A percentile compares a stretch with the other conserved stretches of the same genome.
Conservation (phyloP, 2,797 vertebrate species). For the Stomatorhinus walkeri region DNA sequence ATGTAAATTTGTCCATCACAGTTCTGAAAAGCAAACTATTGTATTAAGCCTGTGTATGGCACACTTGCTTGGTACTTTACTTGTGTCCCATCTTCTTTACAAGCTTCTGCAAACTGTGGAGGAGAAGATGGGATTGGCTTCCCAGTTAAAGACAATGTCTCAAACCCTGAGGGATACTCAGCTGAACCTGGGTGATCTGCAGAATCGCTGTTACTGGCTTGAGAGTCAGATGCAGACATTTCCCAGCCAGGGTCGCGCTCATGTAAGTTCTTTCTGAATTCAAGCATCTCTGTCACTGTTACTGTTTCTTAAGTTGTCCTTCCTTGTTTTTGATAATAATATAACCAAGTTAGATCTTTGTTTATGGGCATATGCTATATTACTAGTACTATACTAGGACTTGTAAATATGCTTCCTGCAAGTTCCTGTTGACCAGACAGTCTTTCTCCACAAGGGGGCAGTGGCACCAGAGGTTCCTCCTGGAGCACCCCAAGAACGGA, state of each 20-base stretch:
- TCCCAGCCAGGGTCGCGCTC: constrained; percentile 29
- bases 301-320: not conserved
- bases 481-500: constrained; percentile 75
- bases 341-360: not conserved
- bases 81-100: not conserved
- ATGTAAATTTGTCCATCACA: not conserved
- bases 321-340: not conserved
- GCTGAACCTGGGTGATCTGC: constrained; percentile 55
- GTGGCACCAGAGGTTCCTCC: constrained; percentile 66
- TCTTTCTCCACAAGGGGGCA: constrained; percentile 53
- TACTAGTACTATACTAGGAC: not conserved
- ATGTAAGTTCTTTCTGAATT: not conserved
- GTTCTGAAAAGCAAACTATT: not conserved
- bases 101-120: constrained; percentile 68
- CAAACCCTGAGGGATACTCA: constrained; percentile 73
- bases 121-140: constrained; percentile 62
- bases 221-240: constrained; percentile 57
- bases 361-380: not conserved
- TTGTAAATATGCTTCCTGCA: not conserved
- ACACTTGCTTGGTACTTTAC: not conserved
- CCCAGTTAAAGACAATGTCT: constrained; percentile 67
- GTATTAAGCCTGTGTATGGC: not conserved
- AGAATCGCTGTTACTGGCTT: constrained; percentile 67
- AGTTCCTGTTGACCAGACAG: not conserved
- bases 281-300: not conserved